A percentile compares a stretch with the other conserved stretches of the same genome.
These are phyloP conservation scores for Cactoblastis cactorum DNA, from an alignment of 2,888 invertebrate species.

Conservation along the genomic window DNA sequence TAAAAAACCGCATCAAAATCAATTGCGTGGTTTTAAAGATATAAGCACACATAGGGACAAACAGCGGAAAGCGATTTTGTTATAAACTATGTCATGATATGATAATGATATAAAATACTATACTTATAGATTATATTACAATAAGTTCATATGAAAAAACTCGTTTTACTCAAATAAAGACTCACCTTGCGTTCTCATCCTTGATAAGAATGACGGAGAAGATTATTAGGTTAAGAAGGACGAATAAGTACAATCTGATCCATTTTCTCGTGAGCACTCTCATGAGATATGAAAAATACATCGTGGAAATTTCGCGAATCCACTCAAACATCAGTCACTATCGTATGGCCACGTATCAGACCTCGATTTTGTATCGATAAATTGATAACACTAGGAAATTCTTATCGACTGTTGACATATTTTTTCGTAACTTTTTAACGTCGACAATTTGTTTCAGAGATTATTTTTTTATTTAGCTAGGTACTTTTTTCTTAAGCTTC, in stretches of 20 bases:
- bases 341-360: not conserved
- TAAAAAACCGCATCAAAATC: no score
- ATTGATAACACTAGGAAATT: constrained; percentile 1
- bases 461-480: no score
- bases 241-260: constrained; percentile 36
- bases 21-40: no score
- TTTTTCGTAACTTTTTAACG: no score
- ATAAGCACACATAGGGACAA: no score
- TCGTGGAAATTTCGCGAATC: constrained; percentile 50
- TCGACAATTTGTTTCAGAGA: no score
- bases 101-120: no score
- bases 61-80: no score
- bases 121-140: no score
- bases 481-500: no score
- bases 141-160: no score
- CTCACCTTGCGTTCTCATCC: constrained; percentile 33
- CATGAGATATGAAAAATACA: constrained; percentile 38
- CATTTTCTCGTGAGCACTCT: constrained; percentile 40
- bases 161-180: constrained; percentile 16
- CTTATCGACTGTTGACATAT: constrained; percentile 2
- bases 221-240: constrained; percentile 33
- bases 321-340: not conserved
- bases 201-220: constrained; percentile 14
- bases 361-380: constrained; percentile 5
- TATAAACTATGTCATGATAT: no score